Percentiles rank a stretch among this genome's conserved stretches.
phyloP scores from a whole-genome alignment of 2,113 vertebrate species.

The Carettochelys insculpta region DNA sequence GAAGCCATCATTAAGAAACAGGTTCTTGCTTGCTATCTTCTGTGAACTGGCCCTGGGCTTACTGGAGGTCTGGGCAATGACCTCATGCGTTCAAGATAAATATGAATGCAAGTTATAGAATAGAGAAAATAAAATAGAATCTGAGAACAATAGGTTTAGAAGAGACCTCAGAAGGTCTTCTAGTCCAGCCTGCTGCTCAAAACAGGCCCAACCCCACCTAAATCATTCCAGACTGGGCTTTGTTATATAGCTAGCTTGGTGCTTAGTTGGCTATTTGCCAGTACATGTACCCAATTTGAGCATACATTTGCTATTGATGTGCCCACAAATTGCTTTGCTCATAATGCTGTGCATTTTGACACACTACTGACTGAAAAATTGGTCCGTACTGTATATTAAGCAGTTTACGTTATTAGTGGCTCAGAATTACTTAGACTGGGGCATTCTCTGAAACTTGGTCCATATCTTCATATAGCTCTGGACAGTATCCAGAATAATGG shows the following conservation, averaged over 20 bases:
- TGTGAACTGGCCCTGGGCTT: neutral
- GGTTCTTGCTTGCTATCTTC: neutral
- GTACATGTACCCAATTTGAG: neutral
- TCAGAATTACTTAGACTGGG: neutral
- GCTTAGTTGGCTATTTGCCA: neutral
- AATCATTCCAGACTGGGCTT: no score
- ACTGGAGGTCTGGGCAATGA: neutral
- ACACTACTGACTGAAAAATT: neutral
- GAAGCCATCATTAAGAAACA: neutral
- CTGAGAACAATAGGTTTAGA: no score
- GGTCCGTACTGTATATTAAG: neutral
- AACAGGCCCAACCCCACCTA: no score
- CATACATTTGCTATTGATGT: neutral
- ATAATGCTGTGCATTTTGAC: neutral
- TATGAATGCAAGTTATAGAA: neutral
- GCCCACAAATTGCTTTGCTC: neutral
- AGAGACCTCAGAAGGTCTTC: no score
- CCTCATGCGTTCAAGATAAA: neutral
- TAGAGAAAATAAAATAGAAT: no score
- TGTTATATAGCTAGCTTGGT: neutral
- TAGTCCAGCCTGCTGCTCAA: no score
- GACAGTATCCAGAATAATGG: neutral
- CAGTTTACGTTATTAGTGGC: slow-evolving; percentile 27
- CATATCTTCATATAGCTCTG: neutral
- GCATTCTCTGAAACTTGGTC: neutral